Evolutionary conservation across 2,797 vertebrate genomes (phyloP), one percentile per base, ranked within the genome.

Genomic region (Ptychobarbus kaznakovi): DNA sequence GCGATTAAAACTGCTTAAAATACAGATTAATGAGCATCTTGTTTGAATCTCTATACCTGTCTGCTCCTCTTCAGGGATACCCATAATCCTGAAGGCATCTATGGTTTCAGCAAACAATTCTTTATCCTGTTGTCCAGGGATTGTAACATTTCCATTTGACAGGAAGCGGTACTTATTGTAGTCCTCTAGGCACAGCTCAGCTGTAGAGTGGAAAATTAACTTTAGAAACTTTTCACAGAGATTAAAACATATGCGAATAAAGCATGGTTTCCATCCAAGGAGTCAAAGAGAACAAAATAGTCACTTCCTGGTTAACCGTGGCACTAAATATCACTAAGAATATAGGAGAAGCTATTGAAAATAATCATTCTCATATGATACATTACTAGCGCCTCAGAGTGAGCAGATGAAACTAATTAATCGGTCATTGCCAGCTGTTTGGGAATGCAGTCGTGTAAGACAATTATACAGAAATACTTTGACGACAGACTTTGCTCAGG

Each of bases 161-260:
- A 97, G 92, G 92, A 97, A 97, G 74, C 96, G 96, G 28, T 97
- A 97, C 7, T 97, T 97, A 84, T 94, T 96, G 91, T 96, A 97
- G 2, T 95, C 93, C 87, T 97, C 97, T 88, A 97, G 88, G 80
- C 97, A 93, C 76, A 97, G 93, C 49, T 97, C 97, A 38, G 93
- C 97, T 93, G 79, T 6, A 73, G 22, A 32, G 22, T 28, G 44
- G 8, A 73, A 12, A 56, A 40, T 5, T 80, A 18, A 22, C 25
- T 16, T 28, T 9, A 68, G 3, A 81, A 69, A 68, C 42, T 38
- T 53, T 69, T 13, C 15, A 35, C 6, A 68, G 4, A 80, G 44
- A 66, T 28, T 22, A 32, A 32, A 32, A 32, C 32, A 32, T 2
- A 32, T 32, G 32, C 32, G 2, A 32, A 32, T 32, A 32, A 32